Evolutionary conservation across 2,113 vertebrate genomes (phyloP).

Genomic region (Motacilla tschutschensis): DNA sequence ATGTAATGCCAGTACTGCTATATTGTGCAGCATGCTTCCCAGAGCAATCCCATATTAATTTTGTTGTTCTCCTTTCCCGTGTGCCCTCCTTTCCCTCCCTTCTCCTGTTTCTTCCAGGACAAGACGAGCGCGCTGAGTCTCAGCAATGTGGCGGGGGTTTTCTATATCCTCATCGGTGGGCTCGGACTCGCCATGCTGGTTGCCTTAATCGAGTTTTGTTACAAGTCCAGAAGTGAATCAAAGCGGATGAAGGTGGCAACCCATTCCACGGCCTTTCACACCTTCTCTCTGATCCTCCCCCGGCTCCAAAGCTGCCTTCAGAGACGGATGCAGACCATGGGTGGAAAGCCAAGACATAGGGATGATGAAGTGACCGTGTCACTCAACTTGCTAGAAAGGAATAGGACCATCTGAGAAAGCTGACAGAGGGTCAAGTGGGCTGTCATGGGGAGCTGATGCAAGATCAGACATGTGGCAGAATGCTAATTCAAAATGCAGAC

Average conservation of each 20-base stretch:
- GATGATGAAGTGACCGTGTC: background rate
- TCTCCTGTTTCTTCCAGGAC: conserved; percentile 80
- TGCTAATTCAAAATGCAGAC: background rate
- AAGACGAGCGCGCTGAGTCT: conserved; percentile 98
- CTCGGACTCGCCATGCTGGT: conserved; percentile 98
- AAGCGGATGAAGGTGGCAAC: conserved; percentile 97
- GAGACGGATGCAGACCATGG: conserved; percentile 71
- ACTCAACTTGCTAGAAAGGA: background rate
- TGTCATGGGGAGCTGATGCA: background rate
- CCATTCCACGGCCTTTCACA: conserved; percentile 82
- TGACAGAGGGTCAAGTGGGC: background rate
- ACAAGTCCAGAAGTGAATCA: conserved; percentile 98
- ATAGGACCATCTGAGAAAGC: background rate
- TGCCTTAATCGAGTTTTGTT: conserved; percentile 99
- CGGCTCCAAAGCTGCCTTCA: conserved; percentile 76
- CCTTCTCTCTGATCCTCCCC: conserved; percentile 78
- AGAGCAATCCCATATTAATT: conserved; percentile 54
- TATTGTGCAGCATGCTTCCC: conserved; percentile 24
- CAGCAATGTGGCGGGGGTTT: conserved; percentile 97
- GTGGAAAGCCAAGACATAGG: conserved; percentile 23
- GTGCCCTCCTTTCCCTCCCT: conserved; percentile 26
- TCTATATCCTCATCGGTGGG: conserved; percentile 99
- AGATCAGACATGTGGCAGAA: background rate
- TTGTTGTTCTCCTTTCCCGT: conserved; percentile 49
- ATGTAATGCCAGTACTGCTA: conserved; percentile 40